phyloP scores from a whole-genome alignment of 2,888 invertebrate species.

The Acrobeloides nanus region DNA sequence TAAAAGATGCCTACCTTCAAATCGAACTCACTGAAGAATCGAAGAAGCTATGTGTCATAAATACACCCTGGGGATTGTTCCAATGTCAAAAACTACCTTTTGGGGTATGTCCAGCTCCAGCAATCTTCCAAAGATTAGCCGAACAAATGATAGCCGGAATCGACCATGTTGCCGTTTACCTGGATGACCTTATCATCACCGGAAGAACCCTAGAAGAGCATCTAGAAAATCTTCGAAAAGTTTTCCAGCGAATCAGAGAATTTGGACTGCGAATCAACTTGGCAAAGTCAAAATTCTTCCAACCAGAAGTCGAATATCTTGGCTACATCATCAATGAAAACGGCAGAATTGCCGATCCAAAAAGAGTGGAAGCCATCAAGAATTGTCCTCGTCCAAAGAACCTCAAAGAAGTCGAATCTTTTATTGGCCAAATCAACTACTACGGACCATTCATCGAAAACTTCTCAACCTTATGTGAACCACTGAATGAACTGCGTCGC shows the following conservation, averaged over 20 bases:
- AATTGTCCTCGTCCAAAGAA: slow-evolving; percentile 18
- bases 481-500: slow-evolving; percentile 9
- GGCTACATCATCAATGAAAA: neutral
- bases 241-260: slow-evolving; percentile 11
- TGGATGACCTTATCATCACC: slow-evolving; percentile 23
- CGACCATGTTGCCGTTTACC: slow-evolving; percentile 7
- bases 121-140: slow-evolving; percentile 24
- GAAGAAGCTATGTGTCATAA: slow-evolving; percentile 12
- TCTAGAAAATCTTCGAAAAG: neutral
- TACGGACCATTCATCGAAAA: slow-evolving; percentile 18
- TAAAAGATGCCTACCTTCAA: slow-evolving; percentile 22
- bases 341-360: slow-evolving; percentile 1
- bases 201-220: slow-evolving; percentile 15
- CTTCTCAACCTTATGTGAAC: slow-evolving; percentile 6
- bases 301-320: neutral
- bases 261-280: slow-evolving; percentile 13
- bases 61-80: slow-evolving; percentile 24
- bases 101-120: slow-evolving; percentile 22
- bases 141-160: slow-evolving; percentile 18
- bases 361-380: slow-evolving; percentile 10
- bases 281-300: neutral
- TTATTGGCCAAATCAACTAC: slow-evolving; percentile 21
- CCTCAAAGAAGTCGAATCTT: slow-evolving; percentile 13
- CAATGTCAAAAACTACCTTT: slow-evolving; percentile 23
- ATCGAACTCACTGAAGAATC: slow-evolving; percentile 20